Evolutionary conservation across 2,888 invertebrate species (phyloP).

Genomic region (Serripes groenlandicus): DNA sequence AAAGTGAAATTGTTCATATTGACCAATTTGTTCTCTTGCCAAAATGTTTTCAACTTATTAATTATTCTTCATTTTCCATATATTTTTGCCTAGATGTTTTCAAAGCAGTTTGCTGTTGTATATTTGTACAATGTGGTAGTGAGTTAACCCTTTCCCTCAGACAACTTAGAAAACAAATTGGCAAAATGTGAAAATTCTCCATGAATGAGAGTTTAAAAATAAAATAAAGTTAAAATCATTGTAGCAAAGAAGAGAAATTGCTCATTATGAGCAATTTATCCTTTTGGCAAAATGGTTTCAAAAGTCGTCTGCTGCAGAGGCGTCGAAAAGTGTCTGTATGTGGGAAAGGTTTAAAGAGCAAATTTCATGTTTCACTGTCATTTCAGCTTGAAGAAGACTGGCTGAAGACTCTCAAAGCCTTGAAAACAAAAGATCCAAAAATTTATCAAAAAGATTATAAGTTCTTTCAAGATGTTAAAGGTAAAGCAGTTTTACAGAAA

Average conservation of each 20-base stretch:
- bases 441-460: constrained; percentile 92
- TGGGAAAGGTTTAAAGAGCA: background rate
- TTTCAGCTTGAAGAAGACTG: constrained; percentile 94
- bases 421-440: constrained; percentile 95
- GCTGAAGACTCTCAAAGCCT: constrained; percentile 93
- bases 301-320: background rate
- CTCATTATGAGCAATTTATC: background rate
- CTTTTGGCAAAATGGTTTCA: background rate
- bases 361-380: background rate
- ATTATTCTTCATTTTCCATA: no score
- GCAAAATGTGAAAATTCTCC: background rate
- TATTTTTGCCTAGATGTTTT: no score
- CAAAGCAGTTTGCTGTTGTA: background rate
- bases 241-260: background rate
- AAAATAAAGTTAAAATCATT: background rate
- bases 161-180: background rate
- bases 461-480: constrained; percentile 86
- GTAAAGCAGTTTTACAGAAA: no score
- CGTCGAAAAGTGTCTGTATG: background rate
- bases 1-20: background rate
- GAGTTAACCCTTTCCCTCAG: background rate
- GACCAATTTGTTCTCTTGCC: background rate
- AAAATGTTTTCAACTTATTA: background rate
- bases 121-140: background rate
- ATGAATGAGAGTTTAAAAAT: background rate